phyloP scores from a whole-genome alignment of 2,797 vertebrate genomes.

The Lepus townsendii region DNA sequence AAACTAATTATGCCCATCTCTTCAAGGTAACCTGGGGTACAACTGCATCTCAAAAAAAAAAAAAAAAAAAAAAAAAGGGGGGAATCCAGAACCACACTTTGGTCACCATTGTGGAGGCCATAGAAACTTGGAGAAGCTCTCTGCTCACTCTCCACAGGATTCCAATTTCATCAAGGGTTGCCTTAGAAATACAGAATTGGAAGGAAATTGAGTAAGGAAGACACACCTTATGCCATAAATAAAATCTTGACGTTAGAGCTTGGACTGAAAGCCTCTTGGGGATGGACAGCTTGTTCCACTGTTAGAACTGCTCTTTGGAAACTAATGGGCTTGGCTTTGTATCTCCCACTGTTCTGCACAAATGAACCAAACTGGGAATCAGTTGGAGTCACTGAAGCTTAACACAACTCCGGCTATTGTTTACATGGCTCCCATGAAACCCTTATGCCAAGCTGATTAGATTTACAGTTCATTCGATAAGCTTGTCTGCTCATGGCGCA shows the following conservation, averaged over 20 bases:
- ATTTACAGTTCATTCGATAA: slow-evolving; percentile 87
- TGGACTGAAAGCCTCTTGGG: slow-evolving; percentile 73
- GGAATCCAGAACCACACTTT: slow-evolving; percentile 11
- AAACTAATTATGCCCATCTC: slow-evolving; percentile 32
- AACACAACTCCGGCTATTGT: slow-evolving; percentile 85
- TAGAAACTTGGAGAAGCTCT: slow-evolving; percentile 53
- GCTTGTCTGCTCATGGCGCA: slow-evolving; percentile 84
- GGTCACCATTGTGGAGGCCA: background rate
- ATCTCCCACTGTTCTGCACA: slow-evolving; percentile 80
- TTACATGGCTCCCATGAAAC: slow-evolving; percentile 81
- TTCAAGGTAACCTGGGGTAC: background rate
- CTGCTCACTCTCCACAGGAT: slow-evolving; percentile 42
- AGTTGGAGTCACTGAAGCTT: slow-evolving; percentile 82
- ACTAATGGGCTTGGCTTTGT: slow-evolving; percentile 80
- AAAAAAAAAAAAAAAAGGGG: background rate
- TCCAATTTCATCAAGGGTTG: slow-evolving; percentile 61
- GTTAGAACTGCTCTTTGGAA: slow-evolving; percentile 74
- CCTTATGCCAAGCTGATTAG: slow-evolving; percentile 88
- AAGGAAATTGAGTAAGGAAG: slow-evolving; percentile 72
- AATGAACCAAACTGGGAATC: slow-evolving; percentile 84
- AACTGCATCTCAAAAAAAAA: background rate
- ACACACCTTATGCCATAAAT: slow-evolving; percentile 61
- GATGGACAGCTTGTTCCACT: slow-evolving; percentile 47
- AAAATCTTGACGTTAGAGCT: slow-evolving; percentile 67
- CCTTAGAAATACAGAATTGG: slow-evolving; percentile 71